Evolutionary conservation across 2,113 vertebrate genomes (phyloP).

Genomic region (Narcine bancroftii): DNA sequence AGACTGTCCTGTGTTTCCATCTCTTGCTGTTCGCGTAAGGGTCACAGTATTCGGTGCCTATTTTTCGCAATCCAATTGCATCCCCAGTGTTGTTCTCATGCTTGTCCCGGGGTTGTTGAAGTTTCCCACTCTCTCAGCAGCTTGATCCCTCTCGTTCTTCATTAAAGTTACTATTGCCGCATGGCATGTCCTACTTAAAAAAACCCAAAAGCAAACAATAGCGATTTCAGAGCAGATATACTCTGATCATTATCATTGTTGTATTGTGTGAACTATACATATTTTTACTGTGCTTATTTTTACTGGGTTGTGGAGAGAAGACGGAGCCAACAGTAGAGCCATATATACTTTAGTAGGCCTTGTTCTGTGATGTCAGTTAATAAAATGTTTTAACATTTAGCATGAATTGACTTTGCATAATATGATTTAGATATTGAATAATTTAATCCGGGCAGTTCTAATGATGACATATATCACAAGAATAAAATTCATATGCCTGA

Average conservation of each 20-base stretch:
- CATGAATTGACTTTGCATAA: not conserved
- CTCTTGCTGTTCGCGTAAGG: not conserved
- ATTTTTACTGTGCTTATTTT: too few species aligned
- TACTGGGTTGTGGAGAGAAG: not conserved
- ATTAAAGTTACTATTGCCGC: too few species aligned
- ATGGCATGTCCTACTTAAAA: not conserved
- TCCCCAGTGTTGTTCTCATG: not conserved
- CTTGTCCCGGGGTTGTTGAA: not conserved
- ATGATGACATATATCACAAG: not conserved
- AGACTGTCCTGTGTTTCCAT: not conserved
- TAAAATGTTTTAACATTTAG: not conserved
- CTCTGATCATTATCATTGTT: not conserved
- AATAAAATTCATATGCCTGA: not conserved
- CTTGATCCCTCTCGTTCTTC: not conserved
- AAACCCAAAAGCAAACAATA: not conserved
- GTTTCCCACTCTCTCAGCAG: not conserved
- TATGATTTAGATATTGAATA: not conserved
- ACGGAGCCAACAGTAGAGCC: too few species aligned
- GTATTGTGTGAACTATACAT: not conserved
- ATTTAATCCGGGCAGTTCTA: not conserved
- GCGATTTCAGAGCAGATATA: not conserved
- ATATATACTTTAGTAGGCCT: not conserved
- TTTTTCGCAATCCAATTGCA: not conserved
- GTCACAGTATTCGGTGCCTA: not conserved
- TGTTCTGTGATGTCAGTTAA: not conserved